Percentiles rank a stretch among this genome's conserved stretches.
Evolutionary conservation across 2,888 invertebrate genomes (phyloP).

Genomic region (Calameuta pallipes): DNA sequence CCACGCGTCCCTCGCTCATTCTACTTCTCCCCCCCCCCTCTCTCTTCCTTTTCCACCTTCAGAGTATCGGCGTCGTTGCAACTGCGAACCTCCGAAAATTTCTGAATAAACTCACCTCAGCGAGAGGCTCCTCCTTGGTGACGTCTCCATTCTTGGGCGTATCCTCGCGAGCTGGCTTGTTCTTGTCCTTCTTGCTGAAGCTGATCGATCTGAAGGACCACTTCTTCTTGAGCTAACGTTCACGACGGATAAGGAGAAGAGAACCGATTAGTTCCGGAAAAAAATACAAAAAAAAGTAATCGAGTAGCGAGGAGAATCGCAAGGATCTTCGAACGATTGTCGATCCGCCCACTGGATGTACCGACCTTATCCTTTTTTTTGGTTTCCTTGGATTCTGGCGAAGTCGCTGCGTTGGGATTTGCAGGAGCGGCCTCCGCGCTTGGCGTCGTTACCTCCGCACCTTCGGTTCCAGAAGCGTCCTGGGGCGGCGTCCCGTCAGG

Average conservation of each 20-base stretch:
- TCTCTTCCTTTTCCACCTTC: no score
- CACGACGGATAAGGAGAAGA: conserved; percentile 26
- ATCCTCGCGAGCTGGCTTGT: conserved; percentile 80
- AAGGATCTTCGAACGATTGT: background rate
- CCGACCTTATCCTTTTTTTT: conserved; percentile 63
- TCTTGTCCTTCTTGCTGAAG: conserved; percentile 89
- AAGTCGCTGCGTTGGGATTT: conserved; percentile 54
- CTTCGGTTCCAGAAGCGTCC: conserved; percentile 54
- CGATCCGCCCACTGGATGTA: background rate
- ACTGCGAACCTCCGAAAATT: background rate
- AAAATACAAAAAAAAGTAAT: background rate
- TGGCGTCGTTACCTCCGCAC: conserved; percentile 59
- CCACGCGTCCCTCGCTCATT: background rate
- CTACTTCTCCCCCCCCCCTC: no score
- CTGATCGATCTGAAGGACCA: conserved; percentile 91
- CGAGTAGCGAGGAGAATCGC: background rate
- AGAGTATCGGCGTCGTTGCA: background rate
- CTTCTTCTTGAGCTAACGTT: conserved; percentile 81
- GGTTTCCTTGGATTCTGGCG: conserved; percentile 61
- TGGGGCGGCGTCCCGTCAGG: conserved; percentile 56
- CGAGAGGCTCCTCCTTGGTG: conserved; percentile 71
- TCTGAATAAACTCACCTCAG: conserved; percentile 67
- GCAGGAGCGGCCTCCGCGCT: conserved; percentile 55
- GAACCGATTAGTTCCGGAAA: background rate
- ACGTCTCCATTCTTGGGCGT: conserved; percentile 72